Evolutionary conservation across 2,797 vertebrate species (phyloP).

Genomic region (Gorsachius magnificus): DNA sequence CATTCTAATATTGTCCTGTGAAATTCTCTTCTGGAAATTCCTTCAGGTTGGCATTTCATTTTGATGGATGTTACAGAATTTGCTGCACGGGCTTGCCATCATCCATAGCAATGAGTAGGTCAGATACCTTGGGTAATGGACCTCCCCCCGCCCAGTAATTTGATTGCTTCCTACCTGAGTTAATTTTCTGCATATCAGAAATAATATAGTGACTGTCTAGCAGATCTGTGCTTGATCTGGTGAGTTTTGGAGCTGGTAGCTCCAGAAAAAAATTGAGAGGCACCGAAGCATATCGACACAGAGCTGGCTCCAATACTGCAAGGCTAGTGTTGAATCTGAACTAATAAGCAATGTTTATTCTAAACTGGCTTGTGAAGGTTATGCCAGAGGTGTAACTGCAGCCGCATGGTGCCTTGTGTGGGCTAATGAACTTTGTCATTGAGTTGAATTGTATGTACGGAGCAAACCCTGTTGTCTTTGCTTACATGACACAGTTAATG

Average conservation of each 20-base stretch:
- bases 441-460: neutral
- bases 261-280: neutral
- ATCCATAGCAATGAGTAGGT: neutral
- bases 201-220: neutral
- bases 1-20: neutral
- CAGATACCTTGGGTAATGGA: neutral
- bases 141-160: neutral
- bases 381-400: neutral
- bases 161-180: neutral
- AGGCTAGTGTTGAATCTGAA: neutral
- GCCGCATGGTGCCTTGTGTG: neutral
- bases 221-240: neutral
- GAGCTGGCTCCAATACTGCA: neutral
- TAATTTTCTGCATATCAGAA: slow-evolving; percentile 10
- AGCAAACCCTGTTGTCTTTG: slow-evolving; percentile 39
- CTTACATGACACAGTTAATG: slow-evolving; percentile 23
- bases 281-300: neutral
- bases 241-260: neutral
- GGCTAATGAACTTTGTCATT: slow-evolving; percentile 13
- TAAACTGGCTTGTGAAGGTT: neutral
- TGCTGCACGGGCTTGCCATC: neutral
- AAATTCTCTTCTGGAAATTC: neutral
- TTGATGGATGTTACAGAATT: neutral
- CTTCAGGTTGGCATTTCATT: neutral
- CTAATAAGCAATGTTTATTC: neutral